Evolutionary conservation across 2,888 invertebrate species (phyloP).

Genomic region (Lissonota sp.): DNA sequence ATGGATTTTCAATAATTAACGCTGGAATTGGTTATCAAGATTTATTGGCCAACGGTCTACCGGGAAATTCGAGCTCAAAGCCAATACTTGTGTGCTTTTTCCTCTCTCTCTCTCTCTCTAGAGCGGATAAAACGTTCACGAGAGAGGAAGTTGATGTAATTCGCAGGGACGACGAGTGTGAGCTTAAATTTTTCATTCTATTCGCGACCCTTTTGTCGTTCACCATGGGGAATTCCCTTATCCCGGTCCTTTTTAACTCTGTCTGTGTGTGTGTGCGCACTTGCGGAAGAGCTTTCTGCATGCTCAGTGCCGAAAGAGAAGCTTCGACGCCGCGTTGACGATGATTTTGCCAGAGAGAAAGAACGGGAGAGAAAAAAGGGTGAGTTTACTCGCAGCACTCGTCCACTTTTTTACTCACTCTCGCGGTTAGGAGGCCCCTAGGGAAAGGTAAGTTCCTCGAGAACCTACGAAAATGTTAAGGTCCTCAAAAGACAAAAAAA

Average conservation of each 20-base stretch:
- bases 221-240: slow-evolving; percentile 43
- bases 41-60: slow-evolving; percentile 2
- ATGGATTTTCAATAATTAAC: slow-evolving; percentile 33
- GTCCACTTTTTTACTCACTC: slow-evolving; percentile 45
- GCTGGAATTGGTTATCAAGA: slow-evolving; percentile 25
- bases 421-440: slow-evolving; percentile 43
- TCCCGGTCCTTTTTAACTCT: slow-evolving; percentile 3
- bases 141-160: slow-evolving; percentile 44
- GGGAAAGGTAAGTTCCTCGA: slow-evolving; percentile 44
- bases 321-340: slow-evolving; percentile 3
- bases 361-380: no score
- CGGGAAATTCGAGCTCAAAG: slow-evolving; percentile 9
- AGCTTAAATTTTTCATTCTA: slow-evolving; percentile 57
- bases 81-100: slow-evolving; percentile 28
- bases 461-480: slow-evolving; percentile 4
- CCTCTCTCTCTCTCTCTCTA: background rate
- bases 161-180: slow-evolving; percentile 28
- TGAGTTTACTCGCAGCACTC: slow-evolving; percentile 41
- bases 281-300: slow-evolving; percentile 10
- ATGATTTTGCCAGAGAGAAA: slow-evolving; percentile 22
- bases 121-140: slow-evolving; percentile 37
- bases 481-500: background rate
- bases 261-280: slow-evolving; percentile 19
- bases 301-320: slow-evolving; percentile 16
- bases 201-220: slow-evolving; percentile 25